Base-by-base conservation (phyloP, 2,888 invertebrate species). In the Parnassius orleans region DNA sequence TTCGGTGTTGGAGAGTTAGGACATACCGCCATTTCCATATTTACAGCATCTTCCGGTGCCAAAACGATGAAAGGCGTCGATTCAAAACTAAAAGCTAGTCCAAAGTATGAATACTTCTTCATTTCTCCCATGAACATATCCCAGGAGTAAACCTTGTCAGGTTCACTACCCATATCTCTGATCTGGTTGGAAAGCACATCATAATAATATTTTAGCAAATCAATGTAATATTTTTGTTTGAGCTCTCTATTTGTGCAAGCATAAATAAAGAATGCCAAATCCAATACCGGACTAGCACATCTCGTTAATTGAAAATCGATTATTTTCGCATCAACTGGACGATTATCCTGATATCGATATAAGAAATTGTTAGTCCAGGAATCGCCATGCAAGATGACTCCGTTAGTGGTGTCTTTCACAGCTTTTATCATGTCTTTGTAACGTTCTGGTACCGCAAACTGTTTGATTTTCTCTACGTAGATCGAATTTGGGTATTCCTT, bases 351-450 rank as follows among this genome's bases (percentile, higher is more conserved):
- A 58, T 90, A 83, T 69, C 92, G 92, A 10, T 93, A 93, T 0
- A 96, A 77, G 69, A 95, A 95, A 76, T 96, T 96, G n/a, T 95
- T 95, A 0, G 94, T 93, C 96, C 96, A 96, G 48, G 93, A 93
- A 75, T 96, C 96, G 0, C 95, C 96, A 64, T 96, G 95, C 0
- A 93, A 93, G 42, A 95, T 92, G 0, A 94, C 94, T 0, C 93
- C 90, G n/a, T 91, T 82, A 24, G 84, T 83, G 15, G 75, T 72
- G 1, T 83, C 80, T 1, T 77, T 69, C 0, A 86, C 87, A 0
- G 93, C 88, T 11, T 82, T 78, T 1, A 89, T 79, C 80, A 93
- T 81, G 55, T 90, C 91, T 59, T 90, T 85, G 53, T 93, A 93
- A 0, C 92, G 78, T 42, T 92, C 91, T 0, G 93, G 92, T 0